These are phyloP conservation scores for Nomada goodeniana DNA, from an alignment of 2,888 invertebrate species.

Conservation along the genomic window DNA sequence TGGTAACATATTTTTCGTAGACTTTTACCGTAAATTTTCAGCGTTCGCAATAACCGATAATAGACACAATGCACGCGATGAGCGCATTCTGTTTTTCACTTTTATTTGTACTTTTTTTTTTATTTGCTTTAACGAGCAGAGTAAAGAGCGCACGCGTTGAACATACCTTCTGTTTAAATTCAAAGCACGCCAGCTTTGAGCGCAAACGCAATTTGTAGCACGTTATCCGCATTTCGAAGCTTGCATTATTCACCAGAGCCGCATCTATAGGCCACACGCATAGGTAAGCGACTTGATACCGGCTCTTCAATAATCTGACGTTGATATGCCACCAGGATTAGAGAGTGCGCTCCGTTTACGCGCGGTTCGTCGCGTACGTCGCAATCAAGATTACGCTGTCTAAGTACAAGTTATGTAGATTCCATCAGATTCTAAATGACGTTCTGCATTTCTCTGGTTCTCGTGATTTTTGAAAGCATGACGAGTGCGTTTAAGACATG, in stretches of 20 bases:
- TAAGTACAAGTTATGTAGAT: conserved; percentile 67
- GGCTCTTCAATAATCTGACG: conserved; percentile 73
- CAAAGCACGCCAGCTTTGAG: conserved; percentile 81
- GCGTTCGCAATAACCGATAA: conserved; percentile 60
- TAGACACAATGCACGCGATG: conserved; percentile 49
- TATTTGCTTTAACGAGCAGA: conserved; percentile 65
- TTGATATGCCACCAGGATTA: conserved; percentile 73
- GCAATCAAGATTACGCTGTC: conserved; percentile 66
- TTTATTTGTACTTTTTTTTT: conserved; percentile 25
- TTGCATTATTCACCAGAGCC: conserved; percentile 76
- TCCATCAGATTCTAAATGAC: conserved; percentile 63
- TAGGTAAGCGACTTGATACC: conserved; percentile 73
- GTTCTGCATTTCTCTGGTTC: conserved; percentile 59
- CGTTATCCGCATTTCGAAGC: conserved; percentile 79
- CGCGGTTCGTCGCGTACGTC: conserved; percentile 72
- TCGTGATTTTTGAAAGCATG: neutral
- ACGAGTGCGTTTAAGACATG: neutral
- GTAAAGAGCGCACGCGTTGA: conserved; percentile 75
- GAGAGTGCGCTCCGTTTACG: conserved; percentile 71
- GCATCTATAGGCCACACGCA: conserved; percentile 76
- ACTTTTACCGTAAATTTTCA: conserved; percentile 51
- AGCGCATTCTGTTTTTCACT: conserved; percentile 39
- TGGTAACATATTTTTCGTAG: conserved; percentile 48
- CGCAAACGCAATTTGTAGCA: conserved; percentile 82
- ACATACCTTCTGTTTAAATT: conserved; percentile 83